phyloP scores from a whole-genome alignment of 2,888 invertebrate genomes.

The Rutpela maculata region DNA sequence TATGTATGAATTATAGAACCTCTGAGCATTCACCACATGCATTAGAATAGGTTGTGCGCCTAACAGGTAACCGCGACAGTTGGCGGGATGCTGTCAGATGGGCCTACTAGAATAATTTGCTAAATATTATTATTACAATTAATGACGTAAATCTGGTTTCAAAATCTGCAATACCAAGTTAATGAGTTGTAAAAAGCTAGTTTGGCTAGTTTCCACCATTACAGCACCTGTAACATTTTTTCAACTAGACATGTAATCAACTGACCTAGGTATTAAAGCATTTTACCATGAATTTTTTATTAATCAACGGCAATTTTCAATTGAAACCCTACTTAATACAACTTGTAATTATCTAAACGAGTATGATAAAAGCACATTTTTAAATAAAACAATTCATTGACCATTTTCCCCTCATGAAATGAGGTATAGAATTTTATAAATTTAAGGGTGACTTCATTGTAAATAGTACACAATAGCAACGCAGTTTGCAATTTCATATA shows the following conservation, averaged over 20 bases:
- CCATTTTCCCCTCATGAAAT: slow-evolving; percentile 26
- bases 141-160: no score
- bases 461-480: slow-evolving; percentile 43
- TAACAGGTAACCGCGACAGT: no score
- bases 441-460: slow-evolving; percentile 46
- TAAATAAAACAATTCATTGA: slow-evolving; percentile 30
- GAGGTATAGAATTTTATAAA: slow-evolving; percentile 36
- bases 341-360: slow-evolving; percentile 16
- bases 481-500: slow-evolving; percentile 50
- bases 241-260: neutral
- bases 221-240: no score
- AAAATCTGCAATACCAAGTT: no score
- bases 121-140: no score
- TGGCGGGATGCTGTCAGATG: no score
- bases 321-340: slow-evolving; percentile 22
- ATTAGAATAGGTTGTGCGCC: no score
- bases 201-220: no score
- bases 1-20: no score
- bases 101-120: no score
- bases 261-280: neutral
- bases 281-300: slow-evolving; percentile 19
- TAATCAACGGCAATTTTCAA: neutral
- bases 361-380: slow-evolving; percentile 21
- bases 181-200: no score
- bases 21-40: no score